phyloP scores from a whole-genome alignment of 2,888 invertebrate species.

The Cerastoderma edule region DNA sequence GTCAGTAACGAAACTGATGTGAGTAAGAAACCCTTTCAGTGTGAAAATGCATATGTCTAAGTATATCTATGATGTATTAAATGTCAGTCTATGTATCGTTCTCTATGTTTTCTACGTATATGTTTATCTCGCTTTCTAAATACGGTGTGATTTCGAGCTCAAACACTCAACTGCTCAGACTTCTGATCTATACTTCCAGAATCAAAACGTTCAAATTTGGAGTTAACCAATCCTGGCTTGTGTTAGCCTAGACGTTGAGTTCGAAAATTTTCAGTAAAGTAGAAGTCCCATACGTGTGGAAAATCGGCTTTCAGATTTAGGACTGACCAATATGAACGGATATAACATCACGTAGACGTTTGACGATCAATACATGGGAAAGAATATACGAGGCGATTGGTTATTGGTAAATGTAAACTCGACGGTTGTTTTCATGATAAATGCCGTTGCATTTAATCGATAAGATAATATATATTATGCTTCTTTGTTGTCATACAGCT shows the following conservation, averaged over 20 bases:
- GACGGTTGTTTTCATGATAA: conserved; percentile 61
- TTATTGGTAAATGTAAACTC: conserved; percentile 61
- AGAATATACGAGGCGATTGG: conserved; percentile 53
- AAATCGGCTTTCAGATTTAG: conserved; percentile 58
- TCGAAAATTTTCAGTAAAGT: conserved; percentile 66
- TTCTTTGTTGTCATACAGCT: too few relatives aligned
- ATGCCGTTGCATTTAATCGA: conserved; percentile 41
- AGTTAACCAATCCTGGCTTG: conserved; percentile 86
- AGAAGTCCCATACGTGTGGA: conserved; percentile 64
- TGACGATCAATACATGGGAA: conserved; percentile 60
- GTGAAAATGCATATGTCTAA: too few relatives aligned
- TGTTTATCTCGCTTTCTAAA: too few relatives aligned
- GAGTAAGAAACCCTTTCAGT: too few relatives aligned
- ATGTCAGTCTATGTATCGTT: too few relatives aligned
- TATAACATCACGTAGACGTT: conserved; percentile 77
- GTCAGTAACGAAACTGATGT: too few relatives aligned
- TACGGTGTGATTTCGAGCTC: neutral
- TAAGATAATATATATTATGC: too few relatives aligned
- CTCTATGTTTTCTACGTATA: too few relatives aligned
- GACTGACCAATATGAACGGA: conserved; percentile 58
- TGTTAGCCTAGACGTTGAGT: conserved; percentile 73
- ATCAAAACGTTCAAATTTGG: conserved; percentile 90
- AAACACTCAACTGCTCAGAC: too few relatives aligned
- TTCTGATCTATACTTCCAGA: conserved; percentile 33
- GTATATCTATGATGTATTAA: too few relatives aligned